Evolutionary conservation across 2,888 invertebrate genomes (phyloP).

Genomic region (Agriopis aurantiaria): DNA sequence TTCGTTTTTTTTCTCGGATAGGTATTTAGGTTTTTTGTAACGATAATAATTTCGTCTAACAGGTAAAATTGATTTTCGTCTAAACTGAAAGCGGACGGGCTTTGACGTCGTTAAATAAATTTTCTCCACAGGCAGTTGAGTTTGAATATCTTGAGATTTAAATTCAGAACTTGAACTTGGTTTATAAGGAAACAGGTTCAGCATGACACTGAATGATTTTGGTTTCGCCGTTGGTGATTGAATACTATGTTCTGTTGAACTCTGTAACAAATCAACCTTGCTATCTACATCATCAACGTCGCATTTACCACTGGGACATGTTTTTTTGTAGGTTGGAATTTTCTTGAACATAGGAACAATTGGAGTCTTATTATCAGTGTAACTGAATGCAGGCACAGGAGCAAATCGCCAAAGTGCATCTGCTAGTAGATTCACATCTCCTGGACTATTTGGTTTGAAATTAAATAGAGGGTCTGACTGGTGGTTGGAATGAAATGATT

Average conservation of each 20-base stretch:
- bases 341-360: conserved; percentile 66
- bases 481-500: conserved; percentile 64
- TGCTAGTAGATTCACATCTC: conserved; percentile 91
- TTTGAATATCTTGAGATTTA: conserved; percentile 55
- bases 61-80: conserved; percentile 65
- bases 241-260: conserved; percentile 46
- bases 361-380: conserved; percentile 47
- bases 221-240: conserved; percentile 55
- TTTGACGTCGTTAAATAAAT: conserved; percentile 74
- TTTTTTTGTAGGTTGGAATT: conserved; percentile 55
- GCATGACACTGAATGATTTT: conserved; percentile 88
- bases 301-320: conserved; percentile 60
- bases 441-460: conserved; percentile 90
- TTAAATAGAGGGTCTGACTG: conserved; percentile 88
- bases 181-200: conserved; percentile 88
- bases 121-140: conserved; percentile 55
- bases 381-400: conserved; percentile 55
- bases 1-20: conserved; percentile 39
- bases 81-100: conserved; percentile 69
- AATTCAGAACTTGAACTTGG: conserved; percentile 52
- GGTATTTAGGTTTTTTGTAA: conserved; percentile 52
- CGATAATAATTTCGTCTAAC: conserved; percentile 56
- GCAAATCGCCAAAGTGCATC: conserved; percentile 76
- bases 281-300: conserved; percentile 42
- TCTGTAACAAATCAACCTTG: conserved; percentile 34